phyloP scores from a whole-genome alignment of 30 jellyfish, hydroid and myxozoan genomes.

The Pseudorhiza aurosa region DNA sequence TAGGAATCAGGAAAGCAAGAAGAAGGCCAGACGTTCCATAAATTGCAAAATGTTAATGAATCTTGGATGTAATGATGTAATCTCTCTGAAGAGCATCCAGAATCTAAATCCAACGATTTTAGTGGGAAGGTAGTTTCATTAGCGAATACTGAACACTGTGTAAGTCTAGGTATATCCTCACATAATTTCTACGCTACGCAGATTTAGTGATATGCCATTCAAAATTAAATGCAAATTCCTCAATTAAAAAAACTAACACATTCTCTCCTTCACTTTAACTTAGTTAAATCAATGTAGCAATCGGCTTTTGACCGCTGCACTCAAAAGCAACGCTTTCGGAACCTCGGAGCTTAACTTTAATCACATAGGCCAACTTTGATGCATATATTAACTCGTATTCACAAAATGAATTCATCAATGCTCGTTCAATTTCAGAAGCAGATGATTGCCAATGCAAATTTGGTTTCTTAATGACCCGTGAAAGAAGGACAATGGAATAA shows the following conservation, averaged over 20 bases:
- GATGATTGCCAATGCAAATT: conserved; percentile 53
- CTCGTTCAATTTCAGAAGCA: conserved; percentile 24
- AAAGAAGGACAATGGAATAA: conserved; percentile 2
- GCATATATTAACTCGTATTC: neutral
- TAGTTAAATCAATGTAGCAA: conserved; percentile 56
- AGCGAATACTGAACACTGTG: no score
- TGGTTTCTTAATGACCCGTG: conserved; percentile 42
- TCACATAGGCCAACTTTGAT: conserved; percentile 43
- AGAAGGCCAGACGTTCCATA: no score
- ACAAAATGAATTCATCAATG: conserved; percentile 25
- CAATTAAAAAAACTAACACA: conserved; percentile 51
- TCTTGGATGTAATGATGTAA: no score
- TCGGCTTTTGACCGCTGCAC: conserved; percentile 55
- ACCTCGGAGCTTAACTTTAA: conserved; percentile 33
- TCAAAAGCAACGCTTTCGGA: conserved; percentile 28
- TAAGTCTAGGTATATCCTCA: neutral
- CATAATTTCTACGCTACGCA: neutral
- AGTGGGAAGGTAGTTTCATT: no score
- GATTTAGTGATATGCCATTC: conserved; percentile 6
- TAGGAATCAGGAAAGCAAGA: no score
- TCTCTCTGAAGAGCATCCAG: no score
- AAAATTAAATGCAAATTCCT: conserved; percentile 5
- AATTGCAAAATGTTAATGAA: no score
- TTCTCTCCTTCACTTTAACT: conserved; percentile 36
- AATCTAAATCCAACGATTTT: no score